Evolutionary conservation across 2,113 vertebrate genomes (phyloP).

Genomic region (Plestiodon gilberti): DNA sequence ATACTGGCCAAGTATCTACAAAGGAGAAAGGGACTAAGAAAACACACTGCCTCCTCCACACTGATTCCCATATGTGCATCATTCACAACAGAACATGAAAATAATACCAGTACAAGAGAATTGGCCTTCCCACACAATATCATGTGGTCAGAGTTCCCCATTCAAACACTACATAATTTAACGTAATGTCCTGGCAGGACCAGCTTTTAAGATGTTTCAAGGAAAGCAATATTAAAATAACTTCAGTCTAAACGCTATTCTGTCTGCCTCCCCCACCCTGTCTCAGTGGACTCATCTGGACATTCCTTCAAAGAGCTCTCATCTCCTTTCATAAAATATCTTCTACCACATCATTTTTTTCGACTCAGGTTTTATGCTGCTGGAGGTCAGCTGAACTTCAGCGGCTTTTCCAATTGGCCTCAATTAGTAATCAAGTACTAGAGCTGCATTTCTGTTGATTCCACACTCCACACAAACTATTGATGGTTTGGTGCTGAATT

Average conservation of each 20-base stretch:
- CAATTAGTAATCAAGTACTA: not conserved
- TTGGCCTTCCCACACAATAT: not conserved
- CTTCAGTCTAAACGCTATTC: not conserved
- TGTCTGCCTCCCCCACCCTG: not conserved
- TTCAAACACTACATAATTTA: not conserved
- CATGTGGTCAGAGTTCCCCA: not conserved
- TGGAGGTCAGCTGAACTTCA: not conserved
- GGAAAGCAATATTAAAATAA: conserved; percentile 4
- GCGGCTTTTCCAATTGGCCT: not conserved
- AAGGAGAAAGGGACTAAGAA: not conserved
- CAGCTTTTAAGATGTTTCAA: not conserved
- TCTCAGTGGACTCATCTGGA: not conserved
- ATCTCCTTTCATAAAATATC: not conserved
- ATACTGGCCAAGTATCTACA: not conserved
- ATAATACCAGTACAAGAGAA: conserved; percentile 10
- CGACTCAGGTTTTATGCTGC: not conserved
- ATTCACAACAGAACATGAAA: conserved; percentile 36
- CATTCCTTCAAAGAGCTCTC: not conserved
- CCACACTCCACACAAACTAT: not conserved
- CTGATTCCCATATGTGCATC: conserved; percentile 22
- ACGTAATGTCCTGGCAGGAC: not conserved
- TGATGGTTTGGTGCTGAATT: too few relatives aligned
- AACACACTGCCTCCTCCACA: not conserved
- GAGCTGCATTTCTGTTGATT: not conserved
- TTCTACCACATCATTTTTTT: not conserved